Percentiles rank a stretch among this genome's conserved stretches.
Evolutionary conservation across 2,797 vertebrate species (phyloP).

Genomic region (Leptoclinus maculatus): DNA sequence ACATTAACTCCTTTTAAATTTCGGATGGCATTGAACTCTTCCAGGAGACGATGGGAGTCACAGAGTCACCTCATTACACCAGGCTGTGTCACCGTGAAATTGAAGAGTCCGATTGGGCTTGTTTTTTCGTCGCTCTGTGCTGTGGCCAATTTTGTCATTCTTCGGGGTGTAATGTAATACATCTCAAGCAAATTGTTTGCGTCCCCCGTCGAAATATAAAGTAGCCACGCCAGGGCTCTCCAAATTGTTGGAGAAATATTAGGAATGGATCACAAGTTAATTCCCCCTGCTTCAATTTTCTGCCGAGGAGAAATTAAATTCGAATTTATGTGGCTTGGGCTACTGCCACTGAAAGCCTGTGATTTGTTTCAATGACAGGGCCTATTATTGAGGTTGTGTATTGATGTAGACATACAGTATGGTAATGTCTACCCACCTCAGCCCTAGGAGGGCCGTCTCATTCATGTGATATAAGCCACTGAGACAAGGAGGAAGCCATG

Average conservation of each 20-base stretch:
- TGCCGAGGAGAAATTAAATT: slow-evolving; percentile 73
- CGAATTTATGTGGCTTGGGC: slow-evolving; percentile 74
- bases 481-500: slow-evolving; percentile 53
- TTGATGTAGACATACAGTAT: slow-evolving; percentile 79
- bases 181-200: slow-evolving; percentile 83
- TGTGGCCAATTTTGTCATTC: slow-evolving; percentile 77
- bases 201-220: slow-evolving; percentile 74
- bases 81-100: slow-evolving; percentile 80
- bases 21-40: slow-evolving; percentile 45
- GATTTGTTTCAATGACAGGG: slow-evolving; percentile 81
- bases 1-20: slow-evolving; percentile 49
- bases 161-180: slow-evolving; percentile 76
- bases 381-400: slow-evolving; percentile 76
- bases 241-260: slow-evolving; percentile 80
- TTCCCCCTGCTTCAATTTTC: slow-evolving; percentile 78
- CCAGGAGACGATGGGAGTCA: slow-evolving; percentile 41
- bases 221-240: slow-evolving; percentile 57
- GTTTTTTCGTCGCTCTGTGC: slow-evolving; percentile 69
- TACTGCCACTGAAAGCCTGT: slow-evolving; percentile 66
- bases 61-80: slow-evolving; percentile 74
- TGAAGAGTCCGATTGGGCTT: slow-evolving; percentile 80
- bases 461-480: slow-evolving; percentile 63
- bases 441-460: slow-evolving; percentile 51
- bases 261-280: slow-evolving; percentile 79
- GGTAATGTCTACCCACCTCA: slow-evolving; percentile 71